phyloP scores from a whole-genome alignment of 2,888 invertebrate species.

The Drosophila nr. perissopoda region DNA sequence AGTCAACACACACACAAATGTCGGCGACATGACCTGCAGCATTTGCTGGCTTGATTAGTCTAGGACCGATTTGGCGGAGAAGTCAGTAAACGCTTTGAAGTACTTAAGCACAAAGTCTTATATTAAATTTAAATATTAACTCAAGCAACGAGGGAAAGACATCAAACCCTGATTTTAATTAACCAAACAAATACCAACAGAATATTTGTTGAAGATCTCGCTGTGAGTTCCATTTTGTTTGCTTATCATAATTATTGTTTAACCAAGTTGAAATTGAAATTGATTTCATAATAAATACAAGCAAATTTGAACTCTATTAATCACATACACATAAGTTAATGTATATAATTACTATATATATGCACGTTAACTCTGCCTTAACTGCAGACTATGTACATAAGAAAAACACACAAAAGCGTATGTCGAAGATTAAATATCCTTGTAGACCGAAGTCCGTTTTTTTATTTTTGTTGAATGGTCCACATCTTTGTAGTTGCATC shows the following conservation, averaged over 20 bases:
- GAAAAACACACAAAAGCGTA: too few species aligned
- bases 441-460: not conserved
- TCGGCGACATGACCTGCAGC: conserved; percentile 46
- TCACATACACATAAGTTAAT: not conserved
- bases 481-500: not conserved
- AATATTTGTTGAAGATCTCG: conserved; percentile 32
- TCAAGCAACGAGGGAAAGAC: conserved; percentile 42
- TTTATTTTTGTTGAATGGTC: too few species aligned
- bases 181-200: conserved; percentile 47
- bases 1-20: conserved; percentile 27
- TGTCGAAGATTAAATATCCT: not conserved
- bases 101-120: conserved; percentile 15
- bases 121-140: conserved; percentile 66
- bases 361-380: too few species aligned
- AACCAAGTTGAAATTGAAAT: conserved; percentile 15
- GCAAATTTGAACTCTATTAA: not conserved
- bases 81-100: conserved; percentile 61
- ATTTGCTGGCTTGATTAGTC: conserved; percentile 53
- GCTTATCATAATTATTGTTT: conserved; percentile 37
- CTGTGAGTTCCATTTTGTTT: conserved; percentile 41
- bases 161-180: conserved; percentile 68
- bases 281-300: conserved; percentile 13
- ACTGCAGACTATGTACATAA: too few species aligned
- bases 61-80: conserved; percentile 25
- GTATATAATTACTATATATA: not conserved